Evolutionary conservation across 2,797 vertebrate genomes (phyloP).

Genomic region (Octomys mimax): DNA sequence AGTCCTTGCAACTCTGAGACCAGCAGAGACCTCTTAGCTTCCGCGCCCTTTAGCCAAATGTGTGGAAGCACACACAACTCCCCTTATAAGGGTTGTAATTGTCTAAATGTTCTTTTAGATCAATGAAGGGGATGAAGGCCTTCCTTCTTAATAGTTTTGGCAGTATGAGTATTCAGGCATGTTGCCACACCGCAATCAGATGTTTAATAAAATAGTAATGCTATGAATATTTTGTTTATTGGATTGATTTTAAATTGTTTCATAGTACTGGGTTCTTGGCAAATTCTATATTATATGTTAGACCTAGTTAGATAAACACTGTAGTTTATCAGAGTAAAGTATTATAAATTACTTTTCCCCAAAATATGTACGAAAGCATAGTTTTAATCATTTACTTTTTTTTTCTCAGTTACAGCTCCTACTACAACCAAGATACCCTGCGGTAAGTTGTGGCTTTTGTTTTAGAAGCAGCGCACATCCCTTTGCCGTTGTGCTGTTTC

Average conservation of each 20-base stretch:
- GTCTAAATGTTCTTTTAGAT: background rate
- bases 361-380: background rate
- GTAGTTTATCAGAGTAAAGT: background rate
- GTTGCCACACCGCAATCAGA: background rate
- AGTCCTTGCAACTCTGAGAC: background rate
- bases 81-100: background rate
- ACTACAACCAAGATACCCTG: accelerated
- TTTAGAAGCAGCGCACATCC: background rate
- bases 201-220: background rate
- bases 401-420: slow-evolving; percentile 3
- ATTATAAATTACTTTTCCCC: background rate
- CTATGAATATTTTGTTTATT: accelerated
- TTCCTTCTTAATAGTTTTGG: background rate
- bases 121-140: background rate
- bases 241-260: background rate
- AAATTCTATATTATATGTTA: background rate
- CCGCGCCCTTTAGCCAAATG: background rate
- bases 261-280: background rate
- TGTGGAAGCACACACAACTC: background rate
- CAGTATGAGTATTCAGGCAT: background rate
- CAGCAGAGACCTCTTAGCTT: background rate
- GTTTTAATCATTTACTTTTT: background rate
- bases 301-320: background rate
- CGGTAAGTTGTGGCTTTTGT: slow-evolving; percentile 67
- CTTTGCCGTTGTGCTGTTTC: background rate